Conservation (phyloP, 2,797 vertebrate genomes). For the Chelon labrosus region DNA sequence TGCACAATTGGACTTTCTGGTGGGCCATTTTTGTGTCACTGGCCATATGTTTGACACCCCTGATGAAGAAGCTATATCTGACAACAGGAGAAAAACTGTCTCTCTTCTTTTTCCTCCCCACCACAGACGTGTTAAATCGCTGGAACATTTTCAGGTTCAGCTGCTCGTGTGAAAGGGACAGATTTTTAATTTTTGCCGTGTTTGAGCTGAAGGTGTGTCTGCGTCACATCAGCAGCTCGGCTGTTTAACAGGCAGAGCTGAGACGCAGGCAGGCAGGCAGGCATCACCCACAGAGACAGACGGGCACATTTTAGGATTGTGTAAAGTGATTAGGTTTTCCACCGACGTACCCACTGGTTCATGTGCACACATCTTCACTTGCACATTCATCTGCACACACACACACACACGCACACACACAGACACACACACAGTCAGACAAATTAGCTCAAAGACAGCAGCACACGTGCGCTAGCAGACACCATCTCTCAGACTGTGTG, state of each 20-base stretch:
- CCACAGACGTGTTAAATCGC: too few relatives aligned
- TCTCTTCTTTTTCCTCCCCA: too few relatives aligned
- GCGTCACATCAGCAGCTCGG: constrained; percentile 50
- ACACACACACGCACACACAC: constrained; percentile 11
- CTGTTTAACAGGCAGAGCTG: constrained; percentile 44
- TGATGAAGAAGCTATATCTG: too few relatives aligned
- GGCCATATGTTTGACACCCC: too few relatives aligned
- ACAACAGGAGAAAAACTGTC: too few relatives aligned
- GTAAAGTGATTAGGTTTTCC: constrained; percentile 67
- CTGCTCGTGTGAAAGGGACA: background rate
- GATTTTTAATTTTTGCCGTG: constrained; percentile 8
- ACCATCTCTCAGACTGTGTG: constrained; percentile 50
- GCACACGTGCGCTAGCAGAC: constrained; percentile 50
- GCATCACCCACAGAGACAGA: background rate
- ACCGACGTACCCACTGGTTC: constrained; percentile 31
- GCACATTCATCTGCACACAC: constrained; percentile 6
- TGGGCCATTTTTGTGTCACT: too few relatives aligned
- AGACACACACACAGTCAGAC: constrained; percentile 33
- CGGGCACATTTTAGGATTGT: constrained; percentile 46
- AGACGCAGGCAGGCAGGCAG: background rate
- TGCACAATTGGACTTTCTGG: too few relatives aligned
- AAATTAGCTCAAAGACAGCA: constrained; percentile 56
- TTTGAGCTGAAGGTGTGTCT: constrained; percentile 39
- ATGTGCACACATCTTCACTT: constrained; percentile 24
- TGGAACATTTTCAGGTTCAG: background rate